Base-by-base conservation (phyloP, 1,140 invertebrate species). In the Drosophila navojoa region DNA sequence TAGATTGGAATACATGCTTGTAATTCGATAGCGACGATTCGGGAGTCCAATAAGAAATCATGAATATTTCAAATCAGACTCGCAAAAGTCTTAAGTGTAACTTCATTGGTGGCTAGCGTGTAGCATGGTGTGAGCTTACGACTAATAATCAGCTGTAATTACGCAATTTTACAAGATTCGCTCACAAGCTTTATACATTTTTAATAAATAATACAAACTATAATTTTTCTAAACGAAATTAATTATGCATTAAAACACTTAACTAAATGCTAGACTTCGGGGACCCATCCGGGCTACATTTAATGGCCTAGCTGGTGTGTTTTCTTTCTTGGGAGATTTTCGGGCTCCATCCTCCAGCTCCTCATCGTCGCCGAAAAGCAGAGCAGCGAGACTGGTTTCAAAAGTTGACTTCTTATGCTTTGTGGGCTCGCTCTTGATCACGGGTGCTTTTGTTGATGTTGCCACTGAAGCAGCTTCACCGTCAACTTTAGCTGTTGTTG, bases 11-110 rank as follows among this genome's bases (percentile, higher is more conserved):
- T 22, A 67, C 47, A 60, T 53, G 64, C 45, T 60, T 68, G 32
- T 67, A 52, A 69, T 50, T 79, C 63, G 62, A 70, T 67, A 63
- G 19, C 75, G 77, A 90, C 91, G 86, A 92, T 90, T 92, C 91
- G 91, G 78, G 82, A 92, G 91, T 92, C 91, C 77, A 92, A 92
- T 92, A 77, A 74, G 91, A 92, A 92, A 90, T 42, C 66, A 38
- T n/a, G 1, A 47, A 10, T 25, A 49, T 72, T 92, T 92, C 91
- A 74, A 79, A 92, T 92, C 77, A 91, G 91, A 92, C 89, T 92
- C 89, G 73, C 91, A 92, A 92, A 91, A 91, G 81, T 78, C 77
- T 40, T 68, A 45, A 50, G 44, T 35, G 22, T 61, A 52, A 53
- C 40, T 63, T 68, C 62, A 60, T 66, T 68, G 72, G 70, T 63